Conservation (phyloP, 2,797 vertebrate genomes). For the Limosa lapponica region DNA sequence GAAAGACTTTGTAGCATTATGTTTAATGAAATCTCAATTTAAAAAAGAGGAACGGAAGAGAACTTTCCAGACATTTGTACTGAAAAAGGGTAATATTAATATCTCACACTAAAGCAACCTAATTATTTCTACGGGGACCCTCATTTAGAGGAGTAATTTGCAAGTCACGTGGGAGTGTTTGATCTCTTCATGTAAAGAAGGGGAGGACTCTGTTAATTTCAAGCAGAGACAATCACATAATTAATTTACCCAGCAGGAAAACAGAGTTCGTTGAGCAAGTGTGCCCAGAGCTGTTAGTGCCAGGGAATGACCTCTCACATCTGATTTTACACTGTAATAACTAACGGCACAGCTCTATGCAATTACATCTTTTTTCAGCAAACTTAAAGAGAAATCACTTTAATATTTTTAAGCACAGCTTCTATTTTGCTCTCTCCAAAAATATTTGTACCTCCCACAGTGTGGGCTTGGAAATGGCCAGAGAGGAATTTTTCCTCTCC, state of each 20-base stretch:
- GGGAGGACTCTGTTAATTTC: constrained; percentile 30
- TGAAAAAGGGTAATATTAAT: neutral
- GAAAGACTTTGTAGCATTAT: neutral
- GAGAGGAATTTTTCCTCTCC: neutral
- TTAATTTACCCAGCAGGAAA: constrained; percentile 58
- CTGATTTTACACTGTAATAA: constrained; percentile 35
- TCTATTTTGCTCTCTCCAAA: neutral
- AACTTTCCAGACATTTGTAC: neutral
- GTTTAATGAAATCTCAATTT: neutral
- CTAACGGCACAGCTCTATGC: neutral
- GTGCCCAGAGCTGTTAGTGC: constrained; percentile 18
- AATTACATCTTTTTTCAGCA: neutral
- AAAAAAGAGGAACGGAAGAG: neutral
- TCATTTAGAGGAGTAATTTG: constrained; percentile 43
- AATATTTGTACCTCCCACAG: neutral
- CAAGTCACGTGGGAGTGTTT: constrained; percentile 11
- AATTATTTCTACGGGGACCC: neutral
- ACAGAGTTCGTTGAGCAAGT: constrained; percentile 28
- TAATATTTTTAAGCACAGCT: neutral
- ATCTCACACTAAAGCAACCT: neutral
- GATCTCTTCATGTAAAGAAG: constrained; percentile 16
- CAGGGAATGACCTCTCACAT: constrained; percentile 43
- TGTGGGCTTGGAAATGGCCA: neutral
- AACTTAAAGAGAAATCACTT: neutral
- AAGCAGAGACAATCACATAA: constrained; percentile 50